phyloP scores from a whole-genome alignment of 2,888 invertebrate species.

The Dendrolimus houi region DNA sequence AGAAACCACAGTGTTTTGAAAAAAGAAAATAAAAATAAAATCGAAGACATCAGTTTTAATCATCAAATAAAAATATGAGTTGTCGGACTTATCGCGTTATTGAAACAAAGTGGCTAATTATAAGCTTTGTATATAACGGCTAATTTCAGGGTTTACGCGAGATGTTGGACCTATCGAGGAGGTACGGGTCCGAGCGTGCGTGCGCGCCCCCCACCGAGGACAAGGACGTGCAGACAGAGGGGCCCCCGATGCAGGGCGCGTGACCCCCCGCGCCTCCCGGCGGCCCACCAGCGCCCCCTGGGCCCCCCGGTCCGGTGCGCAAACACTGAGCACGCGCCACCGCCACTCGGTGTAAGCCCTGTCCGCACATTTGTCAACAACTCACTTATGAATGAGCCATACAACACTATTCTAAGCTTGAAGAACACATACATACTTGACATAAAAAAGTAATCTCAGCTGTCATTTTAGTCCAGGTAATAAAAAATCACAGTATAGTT shows the following conservation, averaged over 20 bases:
- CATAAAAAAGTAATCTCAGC: no score
- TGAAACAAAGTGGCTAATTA: no score
- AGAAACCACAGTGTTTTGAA: no score
- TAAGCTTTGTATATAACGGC: not conserved
- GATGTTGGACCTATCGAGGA: constrained; percentile 87
- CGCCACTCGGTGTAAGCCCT: constrained; percentile 22
- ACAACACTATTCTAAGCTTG: no score
- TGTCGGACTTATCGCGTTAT: no score
- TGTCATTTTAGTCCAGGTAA: no score
- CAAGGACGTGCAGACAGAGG: constrained; percentile 86
- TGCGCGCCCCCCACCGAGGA: constrained; percentile 78
- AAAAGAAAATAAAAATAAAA: no score
- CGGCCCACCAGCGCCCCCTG: not conserved
- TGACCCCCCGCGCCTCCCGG: constrained; percentile 50
- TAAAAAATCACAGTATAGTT: no score
- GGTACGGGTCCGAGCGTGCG: constrained; percentile 79
- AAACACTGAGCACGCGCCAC: constrained; percentile 18
- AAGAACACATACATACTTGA: no score
- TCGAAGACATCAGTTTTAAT: no score
- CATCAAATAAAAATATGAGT: no score
- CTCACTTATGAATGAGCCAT: no score
- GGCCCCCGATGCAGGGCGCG: constrained; percentile 53
- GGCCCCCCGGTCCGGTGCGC: constrained; percentile 14
- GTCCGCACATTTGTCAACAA: constrained; percentile 28
- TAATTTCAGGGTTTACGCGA: constrained; percentile 84